A percentile compares a stretch with the other conserved stretches of the same genome.
Evolutionary conservation across 1,140 invertebrate species (phyloP).

Genomic region (Lethocerus indicus): DNA sequence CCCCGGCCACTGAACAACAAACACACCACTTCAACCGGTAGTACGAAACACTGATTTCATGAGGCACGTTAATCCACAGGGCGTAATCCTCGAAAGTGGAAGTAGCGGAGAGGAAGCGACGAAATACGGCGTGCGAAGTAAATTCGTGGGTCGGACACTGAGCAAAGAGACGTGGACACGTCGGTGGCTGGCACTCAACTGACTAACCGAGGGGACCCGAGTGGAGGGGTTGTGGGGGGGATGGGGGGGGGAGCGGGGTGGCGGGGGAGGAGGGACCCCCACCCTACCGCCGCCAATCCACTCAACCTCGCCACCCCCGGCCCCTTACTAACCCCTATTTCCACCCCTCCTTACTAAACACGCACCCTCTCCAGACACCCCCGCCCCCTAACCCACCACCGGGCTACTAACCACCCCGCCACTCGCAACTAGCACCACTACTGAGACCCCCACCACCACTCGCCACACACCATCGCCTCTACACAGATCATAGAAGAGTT

Average conservation of each 20-base stretch:
- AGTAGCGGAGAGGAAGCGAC: not conserved
- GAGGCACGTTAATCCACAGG: not conserved
- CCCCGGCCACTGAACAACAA: conserved; percentile 1
- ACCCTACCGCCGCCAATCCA: not conserved
- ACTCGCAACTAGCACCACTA: no score
- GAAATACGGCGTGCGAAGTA: not conserved
- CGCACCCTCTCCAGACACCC: conserved; percentile 15
- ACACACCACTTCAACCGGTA: conserved; percentile 4
- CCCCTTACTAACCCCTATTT: conserved; percentile 3
- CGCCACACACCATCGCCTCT: no score
- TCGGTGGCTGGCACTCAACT: conserved; percentile 7
- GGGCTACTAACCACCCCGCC: no score
- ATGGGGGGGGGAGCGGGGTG: no score
- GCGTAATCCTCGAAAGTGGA: not conserved
- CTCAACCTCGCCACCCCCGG: not conserved
- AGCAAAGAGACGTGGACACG: not conserved
- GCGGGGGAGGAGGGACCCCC: no score
- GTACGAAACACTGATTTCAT: not conserved
- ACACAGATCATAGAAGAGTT: no score
- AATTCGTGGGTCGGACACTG: not conserved
- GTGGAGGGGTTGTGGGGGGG: no score
- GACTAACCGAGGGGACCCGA: not conserved
- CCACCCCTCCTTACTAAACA: conserved; percentile 8
- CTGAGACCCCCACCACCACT: no score
- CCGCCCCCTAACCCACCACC: no score